Evolutionary conservation across 2,888 invertebrate genomes (phyloP), one percentile per base, ranked within the genome.

Genomic region (Philaethria dido): DNA sequence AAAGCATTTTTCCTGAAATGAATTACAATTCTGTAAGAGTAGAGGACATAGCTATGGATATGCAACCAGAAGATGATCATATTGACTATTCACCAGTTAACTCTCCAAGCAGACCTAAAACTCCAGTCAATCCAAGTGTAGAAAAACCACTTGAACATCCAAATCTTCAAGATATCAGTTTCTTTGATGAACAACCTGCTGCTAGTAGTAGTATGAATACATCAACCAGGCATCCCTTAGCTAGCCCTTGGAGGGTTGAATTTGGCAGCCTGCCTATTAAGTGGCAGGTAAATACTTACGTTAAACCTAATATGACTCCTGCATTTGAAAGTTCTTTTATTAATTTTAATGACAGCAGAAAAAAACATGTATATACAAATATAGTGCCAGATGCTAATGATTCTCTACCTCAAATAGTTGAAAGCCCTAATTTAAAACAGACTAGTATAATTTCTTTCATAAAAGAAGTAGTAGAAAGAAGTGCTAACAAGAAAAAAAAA

Each of bases 231-330:
- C 76, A 86, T 69, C 88, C 92, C 1, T 72, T 80, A 54, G 89
- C 90, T 1, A 93, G 91, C 60, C 93, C 93, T 1, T 93, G 93
- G 93, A 80, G 93, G 66, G 87, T 85, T 1, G 89, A 93, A 73
- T 92, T 90, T 76, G 82, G 81, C 14, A 86, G 77, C 64, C 77
- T 92, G 59, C 89, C 91, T 4, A 87, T 91, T 65, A 93, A 85
- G 78, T 93, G 92, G 92, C 90, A 85, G 65, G 84, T 80, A 4
- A 89, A 92, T 69, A 82, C 88, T 6, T 89, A 92, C 77, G 81
- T 92, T 0, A 93, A 93, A 73, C 72, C 93, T 9, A 89, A 93
- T 68, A 92, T 93, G 93, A 93, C 93, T 50, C 93, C 93, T 47
- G 90, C 93, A 13, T 84, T 91, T 18, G 93, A 93, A 69, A 82